phyloP scores from a whole-genome alignment of 1,140 invertebrate species.

The Gyrodactylus bullatarudis region DNA sequence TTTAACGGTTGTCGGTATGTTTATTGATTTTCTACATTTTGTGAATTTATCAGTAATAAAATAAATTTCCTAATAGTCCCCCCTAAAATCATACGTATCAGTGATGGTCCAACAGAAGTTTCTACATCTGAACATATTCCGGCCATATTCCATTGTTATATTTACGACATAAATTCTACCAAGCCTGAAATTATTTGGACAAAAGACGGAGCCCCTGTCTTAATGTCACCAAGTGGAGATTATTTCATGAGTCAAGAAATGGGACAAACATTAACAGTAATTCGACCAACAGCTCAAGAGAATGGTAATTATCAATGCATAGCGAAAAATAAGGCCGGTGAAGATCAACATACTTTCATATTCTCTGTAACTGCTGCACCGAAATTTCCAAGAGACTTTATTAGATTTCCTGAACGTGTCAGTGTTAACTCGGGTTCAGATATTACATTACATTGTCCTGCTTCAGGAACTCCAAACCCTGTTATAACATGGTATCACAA shows the following conservation, averaged over 20 bases:
- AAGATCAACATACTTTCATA: not conserved
- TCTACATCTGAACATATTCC: not conserved
- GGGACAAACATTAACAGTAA: not conserved
- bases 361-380: not conserved
- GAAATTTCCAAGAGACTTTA: constrained; percentile 1
- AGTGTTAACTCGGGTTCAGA: not conserved
- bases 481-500: constrained; percentile 15
- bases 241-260: not conserved
- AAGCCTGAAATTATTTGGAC: constrained; percentile 1
- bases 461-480: constrained; percentile 18
- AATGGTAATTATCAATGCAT: not conserved
- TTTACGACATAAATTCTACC: not conserved
- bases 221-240: not conserved
- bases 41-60: not conserved
- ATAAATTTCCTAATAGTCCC: not conserved
- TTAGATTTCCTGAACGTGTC: not conserved
- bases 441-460: constrained; percentile 15
- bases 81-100: not conserved
- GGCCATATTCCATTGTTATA: not conserved
- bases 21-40: not conserved
- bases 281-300: not conserved
- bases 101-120: not conserved
- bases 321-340: constrained; percentile 1
- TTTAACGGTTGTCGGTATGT: not conserved
- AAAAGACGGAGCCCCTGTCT: not conserved